A percentile compares a stretch with the other conserved stretches of the same genome.
phyloP scores from a whole-genome alignment of 2,113 vertebrate genomes.

The Cynocephalus volans region DNA sequence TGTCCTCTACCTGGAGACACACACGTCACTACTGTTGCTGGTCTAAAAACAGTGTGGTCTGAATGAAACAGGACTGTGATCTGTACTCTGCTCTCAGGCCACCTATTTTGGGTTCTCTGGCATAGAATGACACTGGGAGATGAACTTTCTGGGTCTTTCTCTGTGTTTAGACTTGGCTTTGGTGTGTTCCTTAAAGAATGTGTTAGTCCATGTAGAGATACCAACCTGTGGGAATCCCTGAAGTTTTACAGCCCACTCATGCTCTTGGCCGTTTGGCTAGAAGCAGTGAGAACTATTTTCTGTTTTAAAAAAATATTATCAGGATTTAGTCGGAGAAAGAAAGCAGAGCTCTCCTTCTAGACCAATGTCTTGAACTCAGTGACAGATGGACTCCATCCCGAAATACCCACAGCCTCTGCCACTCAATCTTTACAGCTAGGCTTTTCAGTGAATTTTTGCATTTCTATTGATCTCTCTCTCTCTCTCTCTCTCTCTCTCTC shows the following conservation, averaged over 20 bases:
- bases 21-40: not conserved
- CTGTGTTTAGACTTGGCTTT: not conserved
- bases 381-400: not conserved
- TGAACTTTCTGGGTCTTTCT: accelerated
- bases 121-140: too few relatives aligned
- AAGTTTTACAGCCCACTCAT: not conserved
- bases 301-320: not conserved
- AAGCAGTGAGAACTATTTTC: not conserved
- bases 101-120: too few relatives aligned
- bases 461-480: too few relatives aligned
- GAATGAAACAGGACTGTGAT: too few relatives aligned
- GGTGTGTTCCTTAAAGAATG: too few relatives aligned
- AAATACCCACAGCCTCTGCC: not conserved
- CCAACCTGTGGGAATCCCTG: not conserved
- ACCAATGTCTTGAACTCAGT: not conserved
- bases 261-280: not conserved
- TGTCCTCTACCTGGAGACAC: accelerated
- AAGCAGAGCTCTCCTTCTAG: not conserved
- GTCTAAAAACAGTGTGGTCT: not conserved
- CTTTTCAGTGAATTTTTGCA: too few relatives aligned
- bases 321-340: not conserved
- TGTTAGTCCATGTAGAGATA: not conserved
- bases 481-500: too few relatives aligned
- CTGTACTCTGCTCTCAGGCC: not conserved
- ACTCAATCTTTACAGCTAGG: not conserved